Conservation (phyloP, 2,797 vertebrate genomes). For the Enteromius fasciolatus region DNA sequence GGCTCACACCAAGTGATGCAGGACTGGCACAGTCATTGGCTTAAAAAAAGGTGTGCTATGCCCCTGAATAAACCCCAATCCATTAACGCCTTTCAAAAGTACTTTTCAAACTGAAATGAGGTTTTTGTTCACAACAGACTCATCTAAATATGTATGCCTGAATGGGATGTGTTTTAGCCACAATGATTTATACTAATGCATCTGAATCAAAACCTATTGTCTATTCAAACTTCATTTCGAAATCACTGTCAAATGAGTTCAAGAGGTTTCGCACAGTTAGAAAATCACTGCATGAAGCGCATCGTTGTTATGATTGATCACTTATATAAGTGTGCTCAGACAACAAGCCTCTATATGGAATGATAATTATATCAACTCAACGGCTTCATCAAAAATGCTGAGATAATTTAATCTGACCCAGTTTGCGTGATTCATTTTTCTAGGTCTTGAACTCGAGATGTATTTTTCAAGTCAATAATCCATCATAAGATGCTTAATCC, state of each 20-base stretch:
- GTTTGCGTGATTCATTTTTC: constrained; percentile 41
- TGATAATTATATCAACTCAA: constrained; percentile 40
- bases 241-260: constrained; percentile 37
- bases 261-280: constrained; percentile 33
- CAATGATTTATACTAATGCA: constrained; percentile 20
- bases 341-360: constrained; percentile 31
- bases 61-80: not conserved
- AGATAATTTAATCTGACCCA: constrained; percentile 46
- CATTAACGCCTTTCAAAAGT: not conserved
- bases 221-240: constrained; percentile 30
- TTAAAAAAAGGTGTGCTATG: not conserved
- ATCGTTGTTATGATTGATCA: constrained; percentile 43
- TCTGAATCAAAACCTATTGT: constrained; percentile 33
- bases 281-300: constrained; percentile 19
- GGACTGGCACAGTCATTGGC: not conserved
- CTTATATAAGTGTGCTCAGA: constrained; percentile 46
- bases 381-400: constrained; percentile 38
- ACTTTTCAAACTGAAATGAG: not conserved
- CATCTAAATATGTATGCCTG: not conserved
- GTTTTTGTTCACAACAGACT: not conserved
- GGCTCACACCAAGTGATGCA: not conserved
- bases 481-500: constrained; percentile 15
- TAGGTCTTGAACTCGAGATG: constrained; percentile 33
- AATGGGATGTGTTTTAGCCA: constrained; percentile 2
- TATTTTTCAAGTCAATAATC: constrained; percentile 34